Base-by-base conservation (phyloP, 1,140 invertebrate genomes). In the Tigriopus japonicus region DNA sequence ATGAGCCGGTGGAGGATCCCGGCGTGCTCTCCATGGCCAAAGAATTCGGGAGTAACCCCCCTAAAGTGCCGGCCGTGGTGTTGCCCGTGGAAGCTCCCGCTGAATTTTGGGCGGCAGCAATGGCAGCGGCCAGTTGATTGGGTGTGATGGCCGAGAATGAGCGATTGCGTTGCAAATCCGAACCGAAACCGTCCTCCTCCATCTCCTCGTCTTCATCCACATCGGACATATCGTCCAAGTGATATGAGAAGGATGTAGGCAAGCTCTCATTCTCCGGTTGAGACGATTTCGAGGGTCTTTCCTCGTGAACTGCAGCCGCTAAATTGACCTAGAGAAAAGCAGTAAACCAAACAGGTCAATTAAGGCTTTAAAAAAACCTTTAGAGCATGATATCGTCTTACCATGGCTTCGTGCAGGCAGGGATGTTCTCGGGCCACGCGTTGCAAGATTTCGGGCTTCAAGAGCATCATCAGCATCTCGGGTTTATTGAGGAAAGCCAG, bases 121-220 rank as follows among this genome's bases (percentile, higher is more conserved):
- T 49, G 2, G 63, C 63, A 7, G 64, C 56, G 12, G 64, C 63
- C 0, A 66, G 56, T 15, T 62, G 14, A 19, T 66, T 56, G 28
- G 28, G 9, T 7, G 62, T 63, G 12, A 59, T 12, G 6, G 19
- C 19, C 28, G 28, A 35, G 28, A 35, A 35, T 9, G 28, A 13
- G 52, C n/a, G 21, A 52, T 49, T 7, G 41, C 1, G 9, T 23
- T 24, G 54, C 41, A 17, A 5, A 21, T 41, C 62, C 17, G 42
- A 58, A 49, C 52, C 42, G 19, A 14, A 54, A 2, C 35, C 59
- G 0, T 28, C 51, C 1, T 52, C 56, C 14, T 52, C 51, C 28
- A 51, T 43, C 13, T 51, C 65, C 1, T 62, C 65, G 17, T 66
- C 65, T 0, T 65, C 64, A 56, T 62, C 61, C 1, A 63, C 64